Evolutionary conservation across 2,888 invertebrate genomes (phyloP), one percentile per base, ranked within the genome.

Genomic region (Dasysyrphus albostriatus): DNA sequence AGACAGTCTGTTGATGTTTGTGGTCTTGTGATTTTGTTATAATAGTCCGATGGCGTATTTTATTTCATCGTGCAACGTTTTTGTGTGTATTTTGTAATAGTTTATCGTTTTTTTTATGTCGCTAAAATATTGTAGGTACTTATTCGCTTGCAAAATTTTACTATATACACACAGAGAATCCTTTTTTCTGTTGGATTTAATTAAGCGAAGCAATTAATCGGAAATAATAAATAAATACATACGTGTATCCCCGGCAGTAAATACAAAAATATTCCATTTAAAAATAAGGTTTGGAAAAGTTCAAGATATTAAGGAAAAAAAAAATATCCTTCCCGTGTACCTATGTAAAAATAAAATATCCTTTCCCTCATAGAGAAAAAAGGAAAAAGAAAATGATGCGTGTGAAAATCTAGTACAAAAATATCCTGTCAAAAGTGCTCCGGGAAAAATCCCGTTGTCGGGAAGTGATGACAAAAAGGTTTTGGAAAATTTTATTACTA

Each of bases 1-100:
- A 83, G 75, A 87, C 82, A 87, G 87, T 87, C 87, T 87, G 87
- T 87, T 87, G 87, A 87, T 87, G 87, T 87, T 87, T 87, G 83
- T 87, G 82, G 87, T 87, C 83, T 54, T 54, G 54, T 87, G 75
- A 78, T 75, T 87, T 87, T 87, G 82, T 83, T 87, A 70, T 87
- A 70, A 78, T 79, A 67, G 82, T 87, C 82, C 47, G 81, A 69
- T 65, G 78, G 80, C 67, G 75, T 82, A 39, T 47, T 85, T 65
- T 73, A 58, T 75, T 63, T 61, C 51, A 70, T 73, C 79, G 72
- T 83, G 77, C 59, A 72, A 61, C 39, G 72, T 79, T 69, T 85
- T 39, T 85, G 56, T 76, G 47, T 74, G 70, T 75, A 69, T 54
- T 61, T 70, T 72, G 12, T 77, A 14, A 49, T 34, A 44, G 37